phyloP scores from a whole-genome alignment of 2,113 vertebrate genomes.

The Passer montanus region DNA sequence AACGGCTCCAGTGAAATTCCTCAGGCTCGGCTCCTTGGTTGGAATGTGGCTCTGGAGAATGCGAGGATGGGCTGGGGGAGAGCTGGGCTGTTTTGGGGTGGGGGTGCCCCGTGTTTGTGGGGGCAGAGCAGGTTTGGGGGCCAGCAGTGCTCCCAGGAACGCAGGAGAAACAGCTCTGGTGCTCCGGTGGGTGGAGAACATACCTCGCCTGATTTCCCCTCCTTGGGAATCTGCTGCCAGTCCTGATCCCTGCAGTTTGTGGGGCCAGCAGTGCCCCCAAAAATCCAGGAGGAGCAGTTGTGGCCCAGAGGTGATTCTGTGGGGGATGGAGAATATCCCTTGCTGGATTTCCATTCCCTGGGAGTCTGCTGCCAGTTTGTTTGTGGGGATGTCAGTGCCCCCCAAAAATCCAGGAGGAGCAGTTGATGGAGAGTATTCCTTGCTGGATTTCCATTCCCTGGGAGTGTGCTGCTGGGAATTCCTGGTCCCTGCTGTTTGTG shows the following conservation, averaged over 20 bases:
- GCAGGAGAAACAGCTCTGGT: not conserved
- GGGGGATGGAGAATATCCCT: not conserved
- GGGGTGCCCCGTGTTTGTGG: accelerated
- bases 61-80: not conserved
- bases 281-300: accelerated
- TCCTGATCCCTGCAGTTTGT: not conserved
- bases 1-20: not conserved
- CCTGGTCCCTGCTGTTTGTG: not conserved
- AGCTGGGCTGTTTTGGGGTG: not conserved
- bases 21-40: not conserved
- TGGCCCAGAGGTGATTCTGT: too few species aligned
- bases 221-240: not conserved
- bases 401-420: not conserved
- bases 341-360: not conserved
- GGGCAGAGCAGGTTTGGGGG: not conserved
- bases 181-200: not conserved
- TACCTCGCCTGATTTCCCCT: not conserved
- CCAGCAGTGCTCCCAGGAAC: accelerated
- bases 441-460: not conserved
- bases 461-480: not conserved
- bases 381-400: accelerated
- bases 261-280: not conserved
- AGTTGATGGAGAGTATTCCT: not conserved
- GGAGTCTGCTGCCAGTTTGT: not conserved
- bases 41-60: not conserved